Evolutionary conservation across 1,140 invertebrate species (phyloP).

Genomic region (silkworm (Bombyx mori)): DNA sequence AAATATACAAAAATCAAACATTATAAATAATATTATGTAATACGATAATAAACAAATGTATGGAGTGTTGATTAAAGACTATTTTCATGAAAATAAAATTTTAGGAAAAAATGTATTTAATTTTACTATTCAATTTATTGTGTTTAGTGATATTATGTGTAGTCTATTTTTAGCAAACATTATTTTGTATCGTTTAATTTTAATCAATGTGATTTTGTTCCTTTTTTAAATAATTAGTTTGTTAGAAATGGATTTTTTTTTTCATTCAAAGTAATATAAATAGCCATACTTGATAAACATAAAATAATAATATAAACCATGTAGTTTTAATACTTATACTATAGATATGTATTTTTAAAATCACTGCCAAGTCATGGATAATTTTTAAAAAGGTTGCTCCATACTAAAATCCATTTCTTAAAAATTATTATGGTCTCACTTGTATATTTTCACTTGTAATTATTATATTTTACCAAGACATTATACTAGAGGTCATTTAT

Average conservation of each 20-base stretch:
- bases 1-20: neutral
- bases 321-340: too few species aligned
- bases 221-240: constrained; percentile 34
- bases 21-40: too few species aligned
- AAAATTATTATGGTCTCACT: constrained; percentile 52
- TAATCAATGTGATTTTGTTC: constrained; percentile 52
- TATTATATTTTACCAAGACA: constrained; percentile 55
- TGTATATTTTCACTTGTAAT: constrained; percentile 64
- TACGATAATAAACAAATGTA: constrained; percentile 24
- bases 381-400: constrained; percentile 36
- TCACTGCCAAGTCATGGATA: constrained; percentile 50
- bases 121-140: constrained; percentile 25
- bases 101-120: constrained; percentile 30
- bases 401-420: constrained; percentile 49
- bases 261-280: neutral
- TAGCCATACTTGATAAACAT: neutral
- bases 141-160: constrained; percentile 50
- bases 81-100: constrained; percentile 32
- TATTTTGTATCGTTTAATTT: constrained; percentile 28
- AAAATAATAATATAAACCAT: neutral
- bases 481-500: constrained; percentile 53
- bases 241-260: constrained; percentile 36
- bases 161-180: constrained; percentile 30
- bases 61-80: constrained; percentile 40
- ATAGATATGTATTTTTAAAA: constrained; percentile 8